Conservation (phyloP, 2,888 invertebrate genomes). For the Nemotelus nigrinus region DNA sequence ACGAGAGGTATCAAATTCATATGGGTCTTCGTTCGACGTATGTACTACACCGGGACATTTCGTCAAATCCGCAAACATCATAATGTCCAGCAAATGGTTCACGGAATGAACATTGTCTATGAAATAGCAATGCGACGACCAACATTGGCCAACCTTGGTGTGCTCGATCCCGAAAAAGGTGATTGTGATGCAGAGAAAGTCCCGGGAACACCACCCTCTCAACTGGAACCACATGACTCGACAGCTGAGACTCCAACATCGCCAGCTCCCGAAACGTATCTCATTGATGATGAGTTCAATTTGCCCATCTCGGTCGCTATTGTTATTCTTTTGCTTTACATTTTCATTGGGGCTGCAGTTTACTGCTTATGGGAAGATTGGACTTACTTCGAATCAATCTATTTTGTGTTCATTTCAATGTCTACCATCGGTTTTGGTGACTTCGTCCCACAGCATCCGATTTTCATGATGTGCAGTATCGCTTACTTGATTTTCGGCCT, state of each 20-base stretch:
- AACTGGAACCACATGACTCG: constrained; percentile 56
- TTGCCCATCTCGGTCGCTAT: constrained; percentile 91
- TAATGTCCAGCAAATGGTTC: constrained; percentile 85
- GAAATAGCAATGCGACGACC: constrained; percentile 81
- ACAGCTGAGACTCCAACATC: constrained; percentile 75
- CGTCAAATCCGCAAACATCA: constrained; percentile 78
- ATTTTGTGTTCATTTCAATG: constrained; percentile 97
- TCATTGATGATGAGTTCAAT: constrained; percentile 93
- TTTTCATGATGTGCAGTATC: constrained; percentile 89
- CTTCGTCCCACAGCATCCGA: constrained; percentile 86
- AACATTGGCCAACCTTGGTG: constrained; percentile 70
- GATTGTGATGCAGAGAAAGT: constrained; percentile 55
- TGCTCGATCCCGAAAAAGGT: constrained; percentile 66
- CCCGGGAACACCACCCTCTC: constrained; percentile 61
- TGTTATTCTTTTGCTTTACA: constrained; percentile 83
- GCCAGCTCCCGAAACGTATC: constrained; percentile 79
- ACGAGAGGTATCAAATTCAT: constrained; percentile 90
- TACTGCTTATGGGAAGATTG: constrained; percentile 84
- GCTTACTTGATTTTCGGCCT: constrained; percentile 93
- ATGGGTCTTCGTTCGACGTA: constrained; percentile 84
- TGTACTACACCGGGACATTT: constrained; percentile 89
- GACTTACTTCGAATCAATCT: constrained; percentile 93
- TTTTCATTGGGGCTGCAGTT: constrained; percentile 84
- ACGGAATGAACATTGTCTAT: constrained; percentile 83
- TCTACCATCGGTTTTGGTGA: constrained; percentile 98